A percentile compares a stretch with the other conserved stretches of the same genome.
These are phyloP conservation scores for Pectinophora gossypiella DNA, from an alignment of 1,140 invertebrate species.

Conservation along the genomic window DNA sequence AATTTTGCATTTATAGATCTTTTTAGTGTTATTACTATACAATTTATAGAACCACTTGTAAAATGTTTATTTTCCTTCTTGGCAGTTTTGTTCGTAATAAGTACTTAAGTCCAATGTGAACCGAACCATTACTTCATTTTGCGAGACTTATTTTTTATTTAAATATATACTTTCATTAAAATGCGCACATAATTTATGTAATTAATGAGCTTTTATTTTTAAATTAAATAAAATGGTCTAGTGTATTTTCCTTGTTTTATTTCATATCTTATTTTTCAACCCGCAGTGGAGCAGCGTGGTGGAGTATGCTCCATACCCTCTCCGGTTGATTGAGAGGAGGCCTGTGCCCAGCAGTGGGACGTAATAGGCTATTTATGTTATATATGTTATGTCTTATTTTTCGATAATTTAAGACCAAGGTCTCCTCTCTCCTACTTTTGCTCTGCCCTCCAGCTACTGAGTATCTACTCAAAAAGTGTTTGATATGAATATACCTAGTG, in stretches of 20 bases:
- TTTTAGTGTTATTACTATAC: constrained; percentile 51
- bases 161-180: constrained; percentile 38
- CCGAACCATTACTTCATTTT: constrained; percentile 54
- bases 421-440: too few relatives aligned
- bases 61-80: constrained; percentile 35
- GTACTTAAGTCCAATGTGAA: constrained; percentile 43
- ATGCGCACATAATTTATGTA: constrained; percentile 69
- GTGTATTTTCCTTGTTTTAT: constrained; percentile 18
- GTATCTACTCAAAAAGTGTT: too few relatives aligned
- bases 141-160: constrained; percentile 47
- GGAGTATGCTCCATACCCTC: too few relatives aligned
- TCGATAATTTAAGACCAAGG: too few relatives aligned
- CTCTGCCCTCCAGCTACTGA: too few relatives aligned
- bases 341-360: too few relatives aligned
- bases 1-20: constrained; percentile 73
- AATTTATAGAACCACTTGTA: constrained; percentile 46
- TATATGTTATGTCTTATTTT: too few relatives aligned
- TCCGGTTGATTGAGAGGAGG: too few relatives aligned
- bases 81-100: constrained; percentile 59
- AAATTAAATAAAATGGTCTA: constrained; percentile 69
- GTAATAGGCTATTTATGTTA: too few relatives aligned
- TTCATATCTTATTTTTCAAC: too few relatives aligned
- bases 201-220: constrained; percentile 57
- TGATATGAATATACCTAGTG: too few relatives aligned
- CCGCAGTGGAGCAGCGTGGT: too few relatives aligned